Percentiles rank a stretch among this genome's conserved stretches.
Evolutionary conservation across 1,140 invertebrate genomes (phyloP).

Genomic region (Ceratosolen fusciceps): DNA sequence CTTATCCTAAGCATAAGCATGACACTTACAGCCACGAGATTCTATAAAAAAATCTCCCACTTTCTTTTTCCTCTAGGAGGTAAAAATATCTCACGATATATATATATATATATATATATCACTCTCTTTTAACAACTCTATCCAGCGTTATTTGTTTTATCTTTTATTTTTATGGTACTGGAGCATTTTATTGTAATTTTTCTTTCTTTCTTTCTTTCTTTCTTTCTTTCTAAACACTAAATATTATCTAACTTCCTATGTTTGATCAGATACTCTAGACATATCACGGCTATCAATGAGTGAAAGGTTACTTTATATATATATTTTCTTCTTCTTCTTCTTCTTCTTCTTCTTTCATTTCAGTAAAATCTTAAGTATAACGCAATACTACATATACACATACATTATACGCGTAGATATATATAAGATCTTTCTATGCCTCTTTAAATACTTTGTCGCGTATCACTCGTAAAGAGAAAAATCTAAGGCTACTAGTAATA

Average conservation of each 20-base stretch:
- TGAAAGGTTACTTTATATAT: conserved; percentile 24
- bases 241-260: conserved; percentile 30
- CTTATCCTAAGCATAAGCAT: no score
- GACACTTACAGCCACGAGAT: conserved; percentile 45
- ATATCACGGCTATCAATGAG: conserved; percentile 45
- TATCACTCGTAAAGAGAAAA: conserved; percentile 42
- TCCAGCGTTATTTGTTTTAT: conserved; percentile 20
- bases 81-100: conserved; percentile 40
- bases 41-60: conserved; percentile 33
- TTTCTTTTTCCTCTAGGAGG: conserved; percentile 26
- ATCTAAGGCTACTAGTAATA: conserved; percentile 45
- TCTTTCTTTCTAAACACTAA: no score
- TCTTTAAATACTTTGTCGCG: conserved; percentile 41
- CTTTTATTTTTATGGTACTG: conserved; percentile 3
- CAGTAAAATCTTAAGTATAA: conserved; percentile 41
- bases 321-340: no score
- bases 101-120: no score
- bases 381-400: neutral
- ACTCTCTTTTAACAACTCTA: conserved; percentile 29
- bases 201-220: no score
- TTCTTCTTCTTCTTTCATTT: conserved; percentile 27
- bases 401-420: neutral
- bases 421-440: conserved; percentile 11
- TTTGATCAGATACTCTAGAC: conserved; percentile 46
- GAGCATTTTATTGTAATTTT: conserved; percentile 32